phyloP scores from a whole-genome alignment of 2,888 invertebrate species.

The Drosophila demipolita region DNA sequence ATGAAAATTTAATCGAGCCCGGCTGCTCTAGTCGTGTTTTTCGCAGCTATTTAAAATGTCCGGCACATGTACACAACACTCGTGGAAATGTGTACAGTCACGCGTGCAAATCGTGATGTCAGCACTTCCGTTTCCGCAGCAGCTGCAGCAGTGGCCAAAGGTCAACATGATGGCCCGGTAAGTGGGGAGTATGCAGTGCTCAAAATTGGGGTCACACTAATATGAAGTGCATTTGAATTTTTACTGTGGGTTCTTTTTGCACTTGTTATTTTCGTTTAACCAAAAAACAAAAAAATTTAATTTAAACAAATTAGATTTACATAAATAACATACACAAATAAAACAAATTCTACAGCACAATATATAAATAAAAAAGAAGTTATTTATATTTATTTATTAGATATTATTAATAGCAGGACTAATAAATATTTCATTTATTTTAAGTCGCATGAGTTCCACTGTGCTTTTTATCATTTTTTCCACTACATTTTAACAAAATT shows the following conservation, averaged over 20 bases:
- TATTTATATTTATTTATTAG: background rate
- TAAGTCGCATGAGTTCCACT: slow-evolving; percentile 15
- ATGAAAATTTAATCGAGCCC: slow-evolving; percentile 63
- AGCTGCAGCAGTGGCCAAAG: slow-evolving; percentile 21
- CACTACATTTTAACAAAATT: slow-evolving; percentile 51
- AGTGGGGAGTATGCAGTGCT: background rate
- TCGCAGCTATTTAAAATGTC: slow-evolving; percentile 62
- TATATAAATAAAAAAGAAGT: background rate
- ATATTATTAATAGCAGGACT: background rate
- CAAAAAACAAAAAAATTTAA: background rate
- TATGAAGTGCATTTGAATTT: slow-evolving; percentile 60
- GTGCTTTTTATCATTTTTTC: slow-evolving; percentile 27
- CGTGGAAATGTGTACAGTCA: slow-evolving; percentile 68
- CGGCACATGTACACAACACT: slow-evolving; percentile 58
- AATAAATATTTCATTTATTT: background rate
- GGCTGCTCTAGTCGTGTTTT: slow-evolving; percentile 21
- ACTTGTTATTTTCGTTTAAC: background rate
- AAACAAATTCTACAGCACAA: background rate
- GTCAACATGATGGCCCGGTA: background rate
- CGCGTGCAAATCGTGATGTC: slow-evolving; percentile 78
- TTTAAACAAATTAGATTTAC: background rate
- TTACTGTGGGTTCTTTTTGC: slow-evolving; percentile 20
- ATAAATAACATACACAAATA: background rate
- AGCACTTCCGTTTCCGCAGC: slow-evolving; percentile 75
- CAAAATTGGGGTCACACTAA: slow-evolving; percentile 67